Percentiles rank a stretch among this genome's conserved stretches.
phyloP scores from a whole-genome alignment of 2,113 vertebrate species.

The Sturnira hondurensis region DNA sequence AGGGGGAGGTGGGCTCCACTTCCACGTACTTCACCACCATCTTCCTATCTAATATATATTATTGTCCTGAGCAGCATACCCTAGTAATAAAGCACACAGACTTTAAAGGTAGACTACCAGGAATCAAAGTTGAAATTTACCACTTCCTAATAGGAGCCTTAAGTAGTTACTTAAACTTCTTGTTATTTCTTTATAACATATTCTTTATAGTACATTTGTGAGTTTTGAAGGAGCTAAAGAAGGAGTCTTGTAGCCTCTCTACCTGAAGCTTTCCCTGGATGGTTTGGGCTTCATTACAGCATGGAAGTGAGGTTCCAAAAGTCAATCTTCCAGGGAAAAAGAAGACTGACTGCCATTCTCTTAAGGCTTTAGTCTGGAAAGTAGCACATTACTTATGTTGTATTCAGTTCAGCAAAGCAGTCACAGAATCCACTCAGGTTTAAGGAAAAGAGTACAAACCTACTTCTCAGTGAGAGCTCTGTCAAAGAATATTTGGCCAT shows the following conservation, averaged over 20 bases:
- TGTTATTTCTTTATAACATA: not conserved
- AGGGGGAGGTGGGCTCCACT: too few relatives aligned
- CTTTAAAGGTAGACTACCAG: not conserved
- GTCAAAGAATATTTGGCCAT: not conserved
- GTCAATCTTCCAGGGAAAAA: not conserved
- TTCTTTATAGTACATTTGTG: not conserved
- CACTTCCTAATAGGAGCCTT: not conserved
- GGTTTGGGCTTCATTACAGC: not conserved
- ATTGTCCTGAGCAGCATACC: not conserved
- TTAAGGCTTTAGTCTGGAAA: not conserved
- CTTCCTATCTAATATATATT: not conserved
- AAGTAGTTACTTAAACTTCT: not conserved
- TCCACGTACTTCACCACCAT: too few relatives aligned
- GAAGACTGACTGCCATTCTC: not conserved
- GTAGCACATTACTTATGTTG: accelerated
- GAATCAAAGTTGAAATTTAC: not conserved
- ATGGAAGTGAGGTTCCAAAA: not conserved
- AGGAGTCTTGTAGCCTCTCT: not conserved
- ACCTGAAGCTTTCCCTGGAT: not conserved
- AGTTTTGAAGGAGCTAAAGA: not conserved
- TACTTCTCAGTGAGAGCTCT: not conserved
- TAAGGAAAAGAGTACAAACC: not conserved
- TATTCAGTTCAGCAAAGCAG: not conserved
- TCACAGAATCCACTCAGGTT: not conserved
- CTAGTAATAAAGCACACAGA: not conserved